Evolutionary conservation across 2,888 invertebrate genomes (phyloP).

Genomic region (Pachliopta kotzebuea): DNA sequence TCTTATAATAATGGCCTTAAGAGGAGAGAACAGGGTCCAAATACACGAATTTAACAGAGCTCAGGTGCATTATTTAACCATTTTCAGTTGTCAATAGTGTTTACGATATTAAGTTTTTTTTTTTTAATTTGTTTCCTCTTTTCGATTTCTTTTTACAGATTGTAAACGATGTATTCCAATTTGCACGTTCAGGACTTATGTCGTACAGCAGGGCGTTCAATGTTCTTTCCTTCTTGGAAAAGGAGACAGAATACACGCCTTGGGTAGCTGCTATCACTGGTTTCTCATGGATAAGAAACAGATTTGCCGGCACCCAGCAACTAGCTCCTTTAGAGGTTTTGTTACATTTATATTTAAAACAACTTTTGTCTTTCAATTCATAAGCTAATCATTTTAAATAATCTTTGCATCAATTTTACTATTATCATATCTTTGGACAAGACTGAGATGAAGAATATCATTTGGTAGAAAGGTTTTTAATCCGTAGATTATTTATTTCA

Average conservation of each 20-base stretch:
- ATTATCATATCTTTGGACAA: too few relatives aligned
- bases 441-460: too few relatives aligned
- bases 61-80: constrained; percentile 71
- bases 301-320: constrained; percentile 49
- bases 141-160: constrained; percentile 58
- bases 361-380: too few relatives aligned
- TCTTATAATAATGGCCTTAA: constrained; percentile 65
- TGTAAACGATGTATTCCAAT: constrained; percentile 89
- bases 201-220: constrained; percentile 82
- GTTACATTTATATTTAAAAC: too few relatives aligned
- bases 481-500: too few relatives aligned
- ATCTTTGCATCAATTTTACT: too few relatives aligned
- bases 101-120: neutral
- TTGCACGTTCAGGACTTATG: constrained; percentile 84
- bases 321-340: constrained; percentile 49
- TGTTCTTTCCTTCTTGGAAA: constrained; percentile 84
- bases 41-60: constrained; percentile 87
- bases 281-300: constrained; percentile 73
- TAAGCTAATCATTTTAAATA: too few relatives aligned
- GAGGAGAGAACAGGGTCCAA: constrained; percentile 43
- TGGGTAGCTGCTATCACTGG: constrained; percentile 85
- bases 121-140: neutral
- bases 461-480: too few relatives aligned
- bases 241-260: constrained; percentile 87
- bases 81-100: neutral